Evolutionary conservation across 2,113 vertebrate species (phyloP), one percentile per base, ranked within the genome.

Genomic region (Entomyzon cyanotis): DNA sequence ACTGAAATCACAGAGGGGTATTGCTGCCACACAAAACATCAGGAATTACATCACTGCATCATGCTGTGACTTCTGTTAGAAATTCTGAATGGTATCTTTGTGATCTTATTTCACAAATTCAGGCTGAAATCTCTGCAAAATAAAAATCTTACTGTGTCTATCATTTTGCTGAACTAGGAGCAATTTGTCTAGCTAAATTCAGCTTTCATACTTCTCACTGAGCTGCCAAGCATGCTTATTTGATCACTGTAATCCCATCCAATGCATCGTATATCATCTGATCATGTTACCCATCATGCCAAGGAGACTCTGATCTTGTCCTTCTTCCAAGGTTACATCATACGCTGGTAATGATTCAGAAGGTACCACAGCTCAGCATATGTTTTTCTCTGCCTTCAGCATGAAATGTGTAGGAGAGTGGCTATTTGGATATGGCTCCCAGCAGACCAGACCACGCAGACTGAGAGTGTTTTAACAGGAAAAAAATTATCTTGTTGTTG

Each of bases 371-470:
- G 30, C 88, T 76, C 52, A 93, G 82, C 89, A 96, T n/a, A 98
- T 94, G 37, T 82, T 74, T 97, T 98, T 84, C n/a, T 92, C 92
- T 49, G 79, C 62, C 56, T 96, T 92, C 91, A 97, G 73, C 67
- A 96, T 97, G 78, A 98, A 97, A 77, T 92, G 83, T 55, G 95
- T 62, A 64, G 81, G 84, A 75, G 96, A 97, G 79, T 97, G 74
- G 42, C 94, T 96, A 85, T 97, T 97, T 83, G 97, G 97, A 79
- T 97, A 96, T 2, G 56, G 86, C 44, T 94, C 16, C 82, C 94
- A 98, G 42, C 87, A 90, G 7, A 88, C 39, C 87, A 90, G 7
- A 88, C 39, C 76, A 94, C 35, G 44, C 79, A 97, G 41, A 64
- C 81, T 91, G 77, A 76, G 89, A 98, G 87, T 35, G 68, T 94